A percentile compares a stretch with the other conserved stretches of the same genome.
Conservation (phyloP, 1,140 invertebrate species). For the Metopolophium dirhodum region DNA sequence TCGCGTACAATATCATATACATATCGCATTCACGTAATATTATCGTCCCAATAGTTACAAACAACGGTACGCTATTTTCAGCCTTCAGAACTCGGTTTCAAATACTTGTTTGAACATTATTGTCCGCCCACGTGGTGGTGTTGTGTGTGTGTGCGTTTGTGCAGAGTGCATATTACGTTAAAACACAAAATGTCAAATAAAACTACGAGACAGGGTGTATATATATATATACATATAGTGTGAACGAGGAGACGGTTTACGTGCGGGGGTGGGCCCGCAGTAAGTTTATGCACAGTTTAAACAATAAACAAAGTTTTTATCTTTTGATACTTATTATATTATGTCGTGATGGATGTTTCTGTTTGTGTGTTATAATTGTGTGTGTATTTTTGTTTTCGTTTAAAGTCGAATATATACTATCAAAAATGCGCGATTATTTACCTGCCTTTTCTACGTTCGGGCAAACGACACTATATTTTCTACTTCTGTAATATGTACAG, state of each 20-base stretch:
- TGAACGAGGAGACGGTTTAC: background rate
- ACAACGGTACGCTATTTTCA: background rate
- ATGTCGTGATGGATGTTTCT: too few relatives aligned
- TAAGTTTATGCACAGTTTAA: background rate
- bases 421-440: background rate
- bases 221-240: background rate
- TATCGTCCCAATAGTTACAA: background rate
- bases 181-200: background rate
- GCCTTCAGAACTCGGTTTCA: background rate
- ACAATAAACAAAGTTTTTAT: background rate
- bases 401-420: background rate
- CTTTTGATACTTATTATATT: background rate
- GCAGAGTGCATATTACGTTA: background rate
- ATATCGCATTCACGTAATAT: too few relatives aligned
- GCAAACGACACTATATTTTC: too few relatives aligned
- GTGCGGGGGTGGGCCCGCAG: too few relatives aligned
- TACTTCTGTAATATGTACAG: too few relatives aligned
- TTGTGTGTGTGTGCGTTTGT: background rate
- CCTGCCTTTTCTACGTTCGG: too few relatives aligned
- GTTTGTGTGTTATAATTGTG: too few relatives aligned
- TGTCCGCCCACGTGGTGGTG: background rate
- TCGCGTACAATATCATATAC: too few relatives aligned
- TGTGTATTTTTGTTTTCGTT: background rate
- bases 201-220: background rate
- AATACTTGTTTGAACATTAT: conserved; percentile 17